Conservation (phyloP, 2,797 vertebrate genomes). For the Hydrophis major region DNA sequence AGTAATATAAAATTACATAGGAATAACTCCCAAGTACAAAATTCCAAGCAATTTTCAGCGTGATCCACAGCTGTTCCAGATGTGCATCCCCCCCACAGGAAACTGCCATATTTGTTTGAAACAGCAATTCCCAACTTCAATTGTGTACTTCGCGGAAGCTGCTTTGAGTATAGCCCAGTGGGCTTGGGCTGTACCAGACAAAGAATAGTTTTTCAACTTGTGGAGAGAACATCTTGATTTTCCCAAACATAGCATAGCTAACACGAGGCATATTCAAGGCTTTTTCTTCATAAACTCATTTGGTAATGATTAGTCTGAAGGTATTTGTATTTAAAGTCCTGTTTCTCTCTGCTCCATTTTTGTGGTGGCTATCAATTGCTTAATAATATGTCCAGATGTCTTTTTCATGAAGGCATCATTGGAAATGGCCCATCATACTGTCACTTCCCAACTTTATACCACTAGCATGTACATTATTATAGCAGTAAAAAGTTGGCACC, state of each 20-base stretch:
- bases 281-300: constrained; percentile 12
- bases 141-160: background rate
- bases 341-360: constrained; percentile 23
- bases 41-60: constrained; percentile 34
- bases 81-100: no score
- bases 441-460: constrained; percentile 27
- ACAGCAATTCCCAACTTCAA: background rate
- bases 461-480: constrained; percentile 21
- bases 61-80: background rate
- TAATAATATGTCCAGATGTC: no score
- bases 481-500: background rate
- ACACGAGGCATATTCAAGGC: background rate
- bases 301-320: constrained; percentile 20
- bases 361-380: constrained; percentile 38
- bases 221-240: constrained; percentile 15
- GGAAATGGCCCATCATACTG: constrained; percentile 3
- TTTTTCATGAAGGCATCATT: constrained; percentile 32
- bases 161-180: background rate
- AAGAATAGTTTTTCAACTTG: background rate
- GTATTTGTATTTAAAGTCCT: background rate
- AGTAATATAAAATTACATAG: constrained; percentile 28
- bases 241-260: background rate
- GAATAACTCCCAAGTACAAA: constrained; percentile 50
- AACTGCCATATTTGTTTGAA: background rate
- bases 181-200: background rate